Evolutionary conservation across 2,797 vertebrate genomes (phyloP).

Genomic region (Meriones psammophilus): DNA sequence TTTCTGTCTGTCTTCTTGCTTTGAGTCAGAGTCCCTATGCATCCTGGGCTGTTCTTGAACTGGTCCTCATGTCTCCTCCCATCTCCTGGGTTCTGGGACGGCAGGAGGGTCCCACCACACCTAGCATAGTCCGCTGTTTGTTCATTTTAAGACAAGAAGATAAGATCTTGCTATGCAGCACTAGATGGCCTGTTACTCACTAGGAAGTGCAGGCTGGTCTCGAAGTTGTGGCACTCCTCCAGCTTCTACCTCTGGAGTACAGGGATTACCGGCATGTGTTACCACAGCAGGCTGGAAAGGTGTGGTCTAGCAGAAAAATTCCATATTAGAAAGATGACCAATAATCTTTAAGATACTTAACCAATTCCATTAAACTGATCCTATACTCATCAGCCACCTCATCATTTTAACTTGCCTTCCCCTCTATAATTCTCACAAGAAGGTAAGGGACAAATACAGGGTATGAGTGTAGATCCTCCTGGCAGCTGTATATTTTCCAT

Average conservation of each 20-base stretch:
- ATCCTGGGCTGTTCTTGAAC: background rate
- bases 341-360: slow-evolving; percentile 39
- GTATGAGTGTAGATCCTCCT: background rate
- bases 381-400: background rate
- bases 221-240: background rate
- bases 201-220: background rate
- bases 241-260: background rate
- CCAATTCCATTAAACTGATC: slow-evolving; percentile 18
- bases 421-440: background rate
- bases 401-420: slow-evolving; percentile 22
- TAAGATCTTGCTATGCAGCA: background rate
- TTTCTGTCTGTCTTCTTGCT: background rate
- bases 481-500: background rate
- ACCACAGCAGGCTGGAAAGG: background rate
- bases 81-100: background rate
- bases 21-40: background rate
- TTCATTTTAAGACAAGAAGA: background rate
- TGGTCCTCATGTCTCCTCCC: background rate
- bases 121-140: background rate
- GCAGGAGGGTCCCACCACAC: background rate
- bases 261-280: background rate
- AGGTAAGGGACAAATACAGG: background rate
- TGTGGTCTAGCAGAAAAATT: background rate
- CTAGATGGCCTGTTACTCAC: background rate
- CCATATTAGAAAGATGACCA: background rate